Evolutionary conservation across 2,888 invertebrate genomes (phyloP), one percentile per base, ranked within the genome.

Genomic region (Carcina quercana): DNA sequence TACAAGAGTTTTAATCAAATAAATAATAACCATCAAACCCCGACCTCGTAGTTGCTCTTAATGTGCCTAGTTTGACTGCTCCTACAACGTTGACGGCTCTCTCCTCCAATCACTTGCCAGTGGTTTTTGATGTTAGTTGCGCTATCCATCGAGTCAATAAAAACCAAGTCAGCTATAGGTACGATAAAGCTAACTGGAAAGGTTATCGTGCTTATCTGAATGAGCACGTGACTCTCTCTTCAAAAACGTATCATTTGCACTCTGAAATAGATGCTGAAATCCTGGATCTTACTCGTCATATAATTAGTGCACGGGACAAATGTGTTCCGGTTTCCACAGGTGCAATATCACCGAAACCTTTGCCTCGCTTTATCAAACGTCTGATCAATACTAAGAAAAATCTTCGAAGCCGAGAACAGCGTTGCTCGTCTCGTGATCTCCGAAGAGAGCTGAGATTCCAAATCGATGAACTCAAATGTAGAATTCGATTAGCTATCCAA

Each of bases 51-150:
- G n/a, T n/a, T n/a, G n/a, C n/a, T n/a, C n/a, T n/a, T n/a, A n/a
- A n/a, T n/a, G n/a, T n/a, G n/a, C n/a, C n/a, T n/a, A n/a, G n/a
- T n/a, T n/a, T n/a, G n/a, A n/a, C n/a, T n/a, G n/a, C n/a, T n/a
- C n/a, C n/a, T n/a, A n/a, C n/a, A 12, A 27, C 37, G 1, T 13
- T 37, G 2, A 7, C 25, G 6, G 31, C 30, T 0, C n/a, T 38
- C 1, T 35, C 38, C 1, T 38, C 38, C 13, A 38, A 38, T 12
- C 38, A 38, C 7, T n/a, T 32, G n/a, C 38, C 38, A 2, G n/a
- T n/a, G n/a, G n/a, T n/a, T n/a, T n/a, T n/a, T n/a, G n/a, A n/a
- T n/a, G n/a, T n/a, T n/a, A n/a, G n/a, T n/a, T n/a, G n/a, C n/a
- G n/a, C n/a, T n/a, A n/a, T n/a, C n/a, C n/a, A n/a, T n/a, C n/a